Percentiles rank a stretch among this genome's conserved stretches.
Evolutionary conservation across 2,797 vertebrate genomes (phyloP).

Genomic region (Bucorvus abyssinicus): DNA sequence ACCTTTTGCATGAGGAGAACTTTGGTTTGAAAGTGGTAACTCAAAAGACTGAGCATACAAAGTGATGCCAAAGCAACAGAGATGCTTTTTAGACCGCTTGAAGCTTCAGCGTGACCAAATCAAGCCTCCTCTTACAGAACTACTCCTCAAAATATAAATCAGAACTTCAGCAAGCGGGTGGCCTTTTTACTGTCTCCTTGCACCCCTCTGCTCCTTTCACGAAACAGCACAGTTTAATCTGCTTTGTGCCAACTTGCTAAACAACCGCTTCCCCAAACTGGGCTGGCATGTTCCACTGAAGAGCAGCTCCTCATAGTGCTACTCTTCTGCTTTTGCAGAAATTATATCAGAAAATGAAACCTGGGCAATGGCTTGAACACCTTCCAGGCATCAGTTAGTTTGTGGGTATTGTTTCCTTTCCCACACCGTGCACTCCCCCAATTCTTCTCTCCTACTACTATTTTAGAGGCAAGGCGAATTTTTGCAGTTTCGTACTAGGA

Average conservation of each 20-base stretch:
- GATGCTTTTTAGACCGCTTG: background rate
- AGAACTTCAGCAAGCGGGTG: background rate
- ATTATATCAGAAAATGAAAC: background rate
- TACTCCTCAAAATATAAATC: background rate
- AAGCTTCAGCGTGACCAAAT: background rate
- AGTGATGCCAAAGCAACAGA: background rate
- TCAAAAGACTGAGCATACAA: background rate
- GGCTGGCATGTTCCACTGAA: background rate
- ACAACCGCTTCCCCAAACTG: background rate
- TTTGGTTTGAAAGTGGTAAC: background rate
- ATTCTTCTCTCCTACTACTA: background rate
- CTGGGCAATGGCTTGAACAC: background rate
- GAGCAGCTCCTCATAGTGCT: background rate
- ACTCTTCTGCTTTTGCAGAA: background rate
- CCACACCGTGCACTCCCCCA: accelerated
- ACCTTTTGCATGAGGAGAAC: background rate
- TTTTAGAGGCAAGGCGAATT: background rate
- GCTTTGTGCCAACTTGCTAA: background rate
- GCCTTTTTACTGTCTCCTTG: background rate
- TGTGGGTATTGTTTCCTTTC: background rate
- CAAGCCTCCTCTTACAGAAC: background rate
- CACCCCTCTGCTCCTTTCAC: background rate
- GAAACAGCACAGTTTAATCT: background rate
- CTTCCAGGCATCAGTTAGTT: background rate
- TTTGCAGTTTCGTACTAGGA: background rate